phyloP scores from a whole-genome alignment of 1,140 invertebrate genomes.

The Drusus annulatus region DNA sequence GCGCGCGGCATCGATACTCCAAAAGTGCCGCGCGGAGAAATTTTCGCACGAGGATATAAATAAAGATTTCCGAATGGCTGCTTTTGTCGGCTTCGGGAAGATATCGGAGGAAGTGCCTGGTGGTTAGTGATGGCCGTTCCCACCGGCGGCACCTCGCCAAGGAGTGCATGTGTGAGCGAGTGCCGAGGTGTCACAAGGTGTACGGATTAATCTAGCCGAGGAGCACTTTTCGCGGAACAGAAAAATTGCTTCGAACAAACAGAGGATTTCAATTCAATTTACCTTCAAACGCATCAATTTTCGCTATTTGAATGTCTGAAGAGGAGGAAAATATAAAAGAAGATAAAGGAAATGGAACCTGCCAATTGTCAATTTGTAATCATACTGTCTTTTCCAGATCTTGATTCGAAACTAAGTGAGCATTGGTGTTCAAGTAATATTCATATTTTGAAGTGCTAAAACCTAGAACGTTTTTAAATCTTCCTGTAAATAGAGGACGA shows the following conservation, averaged over 20 bases:
- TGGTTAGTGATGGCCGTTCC: neutral
- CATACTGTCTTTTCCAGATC: too few relatives aligned
- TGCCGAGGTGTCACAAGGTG: constrained; percentile 13
- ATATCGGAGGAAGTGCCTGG: neutral
- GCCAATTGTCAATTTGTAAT: too few relatives aligned
- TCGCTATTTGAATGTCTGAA: too few relatives aligned
- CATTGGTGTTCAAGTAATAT: too few relatives aligned
- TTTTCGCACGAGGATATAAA: constrained; percentile 2
- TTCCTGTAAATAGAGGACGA: too few relatives aligned
- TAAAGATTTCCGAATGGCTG: neutral
- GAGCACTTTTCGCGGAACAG: constrained; percentile 31
- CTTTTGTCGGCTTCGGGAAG: constrained; percentile 17
- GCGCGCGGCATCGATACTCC: constrained; percentile 10
- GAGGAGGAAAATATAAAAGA: too few relatives aligned
- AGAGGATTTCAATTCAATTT: neutral
- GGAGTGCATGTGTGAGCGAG: neutral
- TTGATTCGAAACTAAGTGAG: too few relatives aligned
- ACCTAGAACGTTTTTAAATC: too few relatives aligned
- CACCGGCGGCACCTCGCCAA: neutral
- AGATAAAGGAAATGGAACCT: too few relatives aligned
- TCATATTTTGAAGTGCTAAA: too few relatives aligned
- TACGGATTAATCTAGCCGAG: constrained; percentile 40
- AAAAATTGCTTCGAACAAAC: neutral
- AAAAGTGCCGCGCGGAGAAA: constrained; percentile 8
- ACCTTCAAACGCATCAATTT: too few relatives aligned